Base-by-base conservation (phyloP, 1,140 invertebrate species). In the Oreohelix idahoensis region DNA sequence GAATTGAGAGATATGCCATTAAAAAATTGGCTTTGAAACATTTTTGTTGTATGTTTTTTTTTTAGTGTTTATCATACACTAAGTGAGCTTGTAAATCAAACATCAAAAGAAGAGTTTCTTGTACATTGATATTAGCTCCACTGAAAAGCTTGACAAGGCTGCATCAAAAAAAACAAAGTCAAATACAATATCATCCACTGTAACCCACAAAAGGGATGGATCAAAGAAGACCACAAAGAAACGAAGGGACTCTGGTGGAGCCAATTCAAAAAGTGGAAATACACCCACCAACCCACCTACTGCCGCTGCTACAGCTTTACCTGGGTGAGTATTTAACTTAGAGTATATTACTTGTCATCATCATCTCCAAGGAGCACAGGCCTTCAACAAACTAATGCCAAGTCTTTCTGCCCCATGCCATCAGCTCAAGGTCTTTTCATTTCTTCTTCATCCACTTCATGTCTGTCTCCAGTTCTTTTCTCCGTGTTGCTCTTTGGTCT, bases 291-390 rank as follows among this genome's bases (percentile, higher is more conserved):
- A 35, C 49, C 51, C 75, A 42, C 42, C 49, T 20, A 49, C 75
- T 53, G 1, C 23, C 15, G 23, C 75, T 23, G 75, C 77, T 38
- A n/a, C 36, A 4, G 5, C 77, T 79, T 49, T 79, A 45, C 77
- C 77, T 79, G 77, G 77, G 77, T 79, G 58, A 20, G 77, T 79
- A 66, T 32, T 79, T 77, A 2, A 51, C 1, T 53, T 29, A 42
- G 38, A 39, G 38, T 39, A n/a, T 2, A 5, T 74, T 74, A 42
- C 13, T 5, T 85, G 38, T 83, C 75, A 85, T n/a, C n/a, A n/a
- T n/a, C n/a, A n/a, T n/a, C n/a, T n/a, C n/a, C n/a, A n/a, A n/a
- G n/a, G n/a, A n/a, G n/a, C n/a, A n/a, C n/a, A n/a, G n/a, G n/a
- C n/a, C n/a, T n/a, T n/a, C n/a, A n/a, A n/a, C n/a, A n/a, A n/a